A percentile compares a stretch with the other conserved stretches of the same genome.
Evolutionary conservation across 1,140 invertebrate genomes (phyloP).

Genomic region (Kradibia gibbosae): DNA sequence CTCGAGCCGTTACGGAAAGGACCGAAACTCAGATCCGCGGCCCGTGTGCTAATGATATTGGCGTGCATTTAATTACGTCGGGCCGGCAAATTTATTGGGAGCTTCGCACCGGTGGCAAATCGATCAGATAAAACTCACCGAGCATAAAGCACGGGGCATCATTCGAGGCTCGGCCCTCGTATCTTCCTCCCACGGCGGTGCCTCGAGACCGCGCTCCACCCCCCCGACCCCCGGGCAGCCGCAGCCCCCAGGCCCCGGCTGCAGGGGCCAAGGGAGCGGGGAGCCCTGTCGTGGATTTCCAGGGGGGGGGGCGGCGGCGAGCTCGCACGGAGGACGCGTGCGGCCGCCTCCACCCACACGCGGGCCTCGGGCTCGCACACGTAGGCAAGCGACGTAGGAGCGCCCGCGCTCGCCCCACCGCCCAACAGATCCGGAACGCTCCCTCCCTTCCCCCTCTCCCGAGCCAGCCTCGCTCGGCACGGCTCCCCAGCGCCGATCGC

Average conservation of each 20-base stretch:
- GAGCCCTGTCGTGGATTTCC: conserved; percentile 29
- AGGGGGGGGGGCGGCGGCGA: background rate
- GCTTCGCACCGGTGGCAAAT: conserved; percentile 68
- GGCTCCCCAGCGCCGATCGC: conserved; percentile 49
- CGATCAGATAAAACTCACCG: conserved; percentile 69
- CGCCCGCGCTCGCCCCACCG: background rate
- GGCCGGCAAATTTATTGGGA: conserved; percentile 65
- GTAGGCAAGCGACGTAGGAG: no score
- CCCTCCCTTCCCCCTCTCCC: conserved; percentile 43
- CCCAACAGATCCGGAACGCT: conserved; percentile 46
- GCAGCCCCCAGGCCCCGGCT: background rate
- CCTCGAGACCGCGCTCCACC: background rate
- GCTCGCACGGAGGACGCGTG: conserved; percentile 19
- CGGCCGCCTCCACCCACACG: background rate
- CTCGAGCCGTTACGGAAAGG: background rate
- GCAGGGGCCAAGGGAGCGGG: background rate
- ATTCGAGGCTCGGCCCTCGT: conserved; percentile 64
- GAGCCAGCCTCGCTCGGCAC: background rate
- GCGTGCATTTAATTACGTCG: conserved; percentile 68
- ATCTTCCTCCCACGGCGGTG: conserved; percentile 36
- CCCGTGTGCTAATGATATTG: conserved; percentile 50
- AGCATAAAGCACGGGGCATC: conserved; percentile 67
- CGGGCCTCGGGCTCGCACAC: no score
- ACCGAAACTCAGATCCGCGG: background rate
- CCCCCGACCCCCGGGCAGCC: background rate